Evolutionary conservation across 2,797 vertebrate species (phyloP).

Genomic region (Fistularia commersonii): DNA sequence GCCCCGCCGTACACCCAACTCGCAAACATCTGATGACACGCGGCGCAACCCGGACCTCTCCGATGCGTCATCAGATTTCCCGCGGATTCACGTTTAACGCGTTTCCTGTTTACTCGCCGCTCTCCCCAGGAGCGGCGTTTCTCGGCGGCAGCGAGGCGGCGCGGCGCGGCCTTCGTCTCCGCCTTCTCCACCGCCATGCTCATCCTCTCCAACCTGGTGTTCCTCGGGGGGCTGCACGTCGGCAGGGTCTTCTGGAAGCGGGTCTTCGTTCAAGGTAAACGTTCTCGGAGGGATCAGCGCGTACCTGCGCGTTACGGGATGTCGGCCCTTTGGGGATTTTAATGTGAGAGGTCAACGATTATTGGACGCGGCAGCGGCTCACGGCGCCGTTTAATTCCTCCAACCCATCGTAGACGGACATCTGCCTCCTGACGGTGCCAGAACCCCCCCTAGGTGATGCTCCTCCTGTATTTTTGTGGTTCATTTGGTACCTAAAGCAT

Average conservation of each 20-base stretch:
- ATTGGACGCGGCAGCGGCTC: no score
- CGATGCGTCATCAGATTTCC: background rate
- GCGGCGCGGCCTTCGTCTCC: slow-evolving; percentile 81
- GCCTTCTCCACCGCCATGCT: slow-evolving; percentile 88
- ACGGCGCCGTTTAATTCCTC: no score
- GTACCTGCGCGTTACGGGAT: no score
- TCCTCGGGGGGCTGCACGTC: slow-evolving; percentile 89
- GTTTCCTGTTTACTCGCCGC: slow-evolving; percentile 44
- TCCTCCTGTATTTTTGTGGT: slow-evolving; percentile 45
- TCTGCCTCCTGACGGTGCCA: slow-evolving; percentile 48
- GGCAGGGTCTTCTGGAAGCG: slow-evolving; percentile 91
- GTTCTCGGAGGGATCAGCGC: slow-evolving; percentile 17
- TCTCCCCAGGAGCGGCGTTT: slow-evolving; percentile 77
- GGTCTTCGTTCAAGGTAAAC: slow-evolving; percentile 87
- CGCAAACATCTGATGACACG: background rate
- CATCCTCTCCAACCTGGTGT: slow-evolving; percentile 96
- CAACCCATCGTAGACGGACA: slow-evolving; percentile 34
- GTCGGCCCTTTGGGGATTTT: slow-evolving; percentile 8
- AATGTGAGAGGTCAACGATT: slow-evolving; percentile 3
- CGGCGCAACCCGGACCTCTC: background rate
- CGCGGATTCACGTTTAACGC: no score
- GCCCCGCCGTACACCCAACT: background rate
- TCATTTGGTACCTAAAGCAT: slow-evolving; percentile 58
- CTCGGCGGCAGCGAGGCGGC: slow-evolving; percentile 78
- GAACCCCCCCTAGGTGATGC: slow-evolving; percentile 21